A percentile compares a stretch with the other conserved stretches of the same genome.
phyloP scores from a whole-genome alignment of 2,113 vertebrate genomes.

The Taurulus bubalis region DNA sequence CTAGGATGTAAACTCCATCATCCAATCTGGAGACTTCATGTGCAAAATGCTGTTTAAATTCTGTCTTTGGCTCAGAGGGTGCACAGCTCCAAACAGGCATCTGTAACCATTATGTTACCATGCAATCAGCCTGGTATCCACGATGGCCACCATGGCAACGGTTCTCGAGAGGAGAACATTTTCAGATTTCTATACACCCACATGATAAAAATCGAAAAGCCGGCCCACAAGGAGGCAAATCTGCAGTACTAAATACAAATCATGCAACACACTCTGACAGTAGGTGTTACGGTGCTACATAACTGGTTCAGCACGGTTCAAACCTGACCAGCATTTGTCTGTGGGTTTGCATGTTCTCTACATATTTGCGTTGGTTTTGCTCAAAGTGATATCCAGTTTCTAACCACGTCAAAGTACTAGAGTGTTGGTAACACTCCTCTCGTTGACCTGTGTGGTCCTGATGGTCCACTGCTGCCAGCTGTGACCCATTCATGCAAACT shows the following conservation, averaged over 20 bases:
- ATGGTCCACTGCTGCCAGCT: background rate
- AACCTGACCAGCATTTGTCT: constrained; percentile 17
- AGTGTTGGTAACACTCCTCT: background rate
- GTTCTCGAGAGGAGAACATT: constrained; percentile 47
- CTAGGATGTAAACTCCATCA: constrained; percentile 26
- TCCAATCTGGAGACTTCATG: background rate
- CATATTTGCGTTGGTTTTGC: constrained; percentile 13
- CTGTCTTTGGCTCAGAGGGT: background rate
- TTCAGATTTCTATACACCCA: constrained; percentile 67
- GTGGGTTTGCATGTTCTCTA: constrained; percentile 25
- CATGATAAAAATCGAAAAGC: constrained; percentile 42
- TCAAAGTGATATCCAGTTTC: constrained; percentile 19
- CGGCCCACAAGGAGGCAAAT: constrained; percentile 48
- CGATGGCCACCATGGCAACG: constrained; percentile 68
- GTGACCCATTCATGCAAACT: background rate
- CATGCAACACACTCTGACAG: constrained; percentile 32
- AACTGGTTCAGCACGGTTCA: constrained; percentile 1
- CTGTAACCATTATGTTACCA: constrained; percentile 50
- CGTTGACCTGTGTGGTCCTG: background rate
- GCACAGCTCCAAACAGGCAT: constrained; percentile 33
- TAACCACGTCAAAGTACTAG: background rate
- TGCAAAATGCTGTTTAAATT: constrained; percentile 13
- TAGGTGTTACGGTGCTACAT: constrained; percentile 15
- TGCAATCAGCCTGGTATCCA: constrained; percentile 56
- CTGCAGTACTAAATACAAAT: constrained; percentile 20